Percentiles rank a stretch among this genome's conserved stretches.
phyloP scores from a whole-genome alignment of 1,140 invertebrate genomes.

The Dendrolimus kikuchii region DNA sequence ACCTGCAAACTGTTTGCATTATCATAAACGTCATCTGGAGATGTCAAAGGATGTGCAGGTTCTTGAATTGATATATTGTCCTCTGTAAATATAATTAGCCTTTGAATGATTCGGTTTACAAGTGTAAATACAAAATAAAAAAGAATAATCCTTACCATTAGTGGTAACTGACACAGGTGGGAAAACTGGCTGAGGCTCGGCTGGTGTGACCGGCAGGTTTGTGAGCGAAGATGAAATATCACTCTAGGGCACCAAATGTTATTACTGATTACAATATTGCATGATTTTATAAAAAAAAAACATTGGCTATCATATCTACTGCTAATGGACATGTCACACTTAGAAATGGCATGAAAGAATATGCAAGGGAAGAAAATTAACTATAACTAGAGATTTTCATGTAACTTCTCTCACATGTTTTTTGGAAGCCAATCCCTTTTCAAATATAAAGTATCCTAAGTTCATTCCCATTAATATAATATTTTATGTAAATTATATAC shows the following conservation, averaged over 20 bases:
- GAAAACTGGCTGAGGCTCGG: constrained; percentile 26
- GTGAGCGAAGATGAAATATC: constrained; percentile 32
- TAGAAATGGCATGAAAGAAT: too few species aligned
- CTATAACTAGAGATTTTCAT: too few species aligned
- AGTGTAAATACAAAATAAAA: background rate
- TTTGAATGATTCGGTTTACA: constrained; percentile 19
- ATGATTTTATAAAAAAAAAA: too few species aligned
- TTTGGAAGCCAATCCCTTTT: too few species aligned
- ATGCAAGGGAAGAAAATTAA: too few species aligned
- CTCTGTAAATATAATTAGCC: constrained; percentile 10
- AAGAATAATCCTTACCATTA: background rate
- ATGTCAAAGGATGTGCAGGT: constrained; percentile 43
- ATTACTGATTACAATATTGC: too few species aligned
- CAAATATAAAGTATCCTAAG: too few species aligned
- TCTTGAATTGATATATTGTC: constrained; percentile 26
- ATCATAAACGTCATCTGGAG: constrained; percentile 64
- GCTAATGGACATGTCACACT: too few species aligned
- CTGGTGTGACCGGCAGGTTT: constrained; percentile 25
- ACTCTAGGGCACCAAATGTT: constrained; percentile 26
- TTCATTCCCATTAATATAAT: too few species aligned
- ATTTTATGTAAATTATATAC: too few species aligned
- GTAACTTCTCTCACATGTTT: too few species aligned
- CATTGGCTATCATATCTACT: too few species aligned
- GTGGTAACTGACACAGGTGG: constrained; percentile 13
- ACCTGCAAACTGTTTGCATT: constrained; percentile 77